Evolutionary conservation across 2,113 vertebrate genomes (phyloP), one percentile per base, ranked within the genome.

Genomic region (Larimichthys crocea): DNA sequence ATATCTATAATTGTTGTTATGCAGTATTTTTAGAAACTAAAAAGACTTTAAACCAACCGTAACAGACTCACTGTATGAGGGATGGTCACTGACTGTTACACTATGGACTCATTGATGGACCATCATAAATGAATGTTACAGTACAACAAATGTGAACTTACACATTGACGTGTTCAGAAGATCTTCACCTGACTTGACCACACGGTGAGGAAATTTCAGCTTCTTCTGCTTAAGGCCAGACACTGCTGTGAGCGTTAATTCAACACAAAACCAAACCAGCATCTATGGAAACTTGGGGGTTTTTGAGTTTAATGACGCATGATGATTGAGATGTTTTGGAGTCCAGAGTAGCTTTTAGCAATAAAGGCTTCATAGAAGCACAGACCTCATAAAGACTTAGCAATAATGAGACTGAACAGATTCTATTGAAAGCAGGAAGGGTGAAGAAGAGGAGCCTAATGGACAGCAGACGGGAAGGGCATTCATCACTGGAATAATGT

Each of bases 341-440:
- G 44, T 68, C 57, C 31, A 62, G 55, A 60, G 29, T 53, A 67
- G 26, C 26, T 55, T 80, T 77, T 16, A 86, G 79, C 69, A 90
- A 83, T 83, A 71, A 72, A 64, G 63, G 75, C 68, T 61, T 52
- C 62, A 50, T 50, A 52, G 61, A 74, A 66, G 53, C 60, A 66
- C 46, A 53, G 80, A 83, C 73, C 66, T 86, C 72, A 29, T 74
- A 72, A 55, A n/a, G 61, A 87, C 63, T 62, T 49, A 83, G 84
- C 86, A 86, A 82, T 87, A 88, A 86, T 74, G 60, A 82, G 40
- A 83, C 69, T 69, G 72, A 85, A 55, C 44, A 67, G 65, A 19
- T 56, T 20, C 42, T 79, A 65, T 75, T 76, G 12, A 73, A 65
- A 65, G 67, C 24, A 70, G 52, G 31, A 79, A 76, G 56, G 55